Percentiles rank a stretch among this genome's conserved stretches.
These are phyloP conservation scores for Mastomys coucha DNA, from an alignment of 2,113 vertebrate genomes.

Conservation along the genomic window DNA sequence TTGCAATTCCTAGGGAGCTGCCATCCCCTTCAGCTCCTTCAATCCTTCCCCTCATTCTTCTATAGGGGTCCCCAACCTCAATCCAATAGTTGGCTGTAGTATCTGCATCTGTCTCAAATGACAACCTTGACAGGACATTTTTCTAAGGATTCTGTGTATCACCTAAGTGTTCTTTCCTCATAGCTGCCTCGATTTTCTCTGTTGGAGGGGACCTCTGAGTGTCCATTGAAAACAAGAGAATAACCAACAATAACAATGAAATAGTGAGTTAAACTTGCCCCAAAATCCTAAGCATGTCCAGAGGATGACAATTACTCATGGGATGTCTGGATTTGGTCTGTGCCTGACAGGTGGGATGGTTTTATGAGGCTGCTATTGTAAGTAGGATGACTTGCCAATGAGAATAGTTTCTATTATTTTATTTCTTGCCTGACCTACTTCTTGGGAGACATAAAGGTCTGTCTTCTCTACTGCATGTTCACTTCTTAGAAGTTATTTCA, in stretches of 20 bases:
- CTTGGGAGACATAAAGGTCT: neutral
- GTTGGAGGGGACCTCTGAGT: conserved; percentile 31
- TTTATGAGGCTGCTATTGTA: neutral
- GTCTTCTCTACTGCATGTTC: neutral
- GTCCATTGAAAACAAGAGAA: conserved; percentile 58
- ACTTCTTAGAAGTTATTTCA: neutral
- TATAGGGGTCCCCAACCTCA: too few species aligned
- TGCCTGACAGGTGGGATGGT: conserved; percentile 22
- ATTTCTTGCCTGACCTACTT: neutral
- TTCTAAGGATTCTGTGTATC: neutral
- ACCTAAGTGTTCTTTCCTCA: conserved; percentile 14
- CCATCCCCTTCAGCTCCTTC: too few species aligned
- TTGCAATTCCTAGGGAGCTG: too few species aligned
- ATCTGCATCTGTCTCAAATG: too few species aligned
- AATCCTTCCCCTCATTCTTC: too few species aligned
- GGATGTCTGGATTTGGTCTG: neutral
- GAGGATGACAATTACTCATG: neutral
- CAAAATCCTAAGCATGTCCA: neutral
- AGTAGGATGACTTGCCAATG: neutral
- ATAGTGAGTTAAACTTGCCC: neutral
- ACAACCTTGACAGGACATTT: too few species aligned
- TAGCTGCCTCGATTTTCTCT: conserved; percentile 59
- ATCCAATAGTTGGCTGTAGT: too few species aligned
- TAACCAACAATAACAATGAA: conserved; percentile 5
- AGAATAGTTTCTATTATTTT: too few species aligned